These are phyloP conservation scores for Paramacrobiotus metropolitanus DNA, from an alignment of 1,140 invertebrate species.

Conservation along the genomic window DNA sequence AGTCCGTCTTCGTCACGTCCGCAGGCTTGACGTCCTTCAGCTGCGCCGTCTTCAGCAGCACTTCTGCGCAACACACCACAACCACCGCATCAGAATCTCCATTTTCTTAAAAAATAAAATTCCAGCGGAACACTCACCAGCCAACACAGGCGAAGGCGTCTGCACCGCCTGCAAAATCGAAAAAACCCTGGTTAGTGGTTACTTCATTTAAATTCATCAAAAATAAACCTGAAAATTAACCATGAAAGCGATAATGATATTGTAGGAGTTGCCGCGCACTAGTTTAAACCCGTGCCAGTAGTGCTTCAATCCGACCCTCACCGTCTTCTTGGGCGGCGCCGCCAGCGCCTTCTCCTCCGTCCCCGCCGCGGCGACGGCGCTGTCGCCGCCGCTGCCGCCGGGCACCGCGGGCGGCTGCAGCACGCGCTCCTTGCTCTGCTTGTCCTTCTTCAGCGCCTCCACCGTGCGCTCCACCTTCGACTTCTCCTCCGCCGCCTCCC, in stretches of 20 bases:
- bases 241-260: conserved; percentile 49
- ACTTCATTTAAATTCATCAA: too few relatives aligned
- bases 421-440: conserved; percentile 28
- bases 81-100: too few relatives aligned
- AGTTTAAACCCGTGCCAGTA: conserved; percentile 94
- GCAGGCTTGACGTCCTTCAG: conserved; percentile 9
- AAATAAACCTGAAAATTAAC: too few relatives aligned
- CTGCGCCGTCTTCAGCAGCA: conserved; percentile 1
- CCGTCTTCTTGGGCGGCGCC: conserved; percentile 24
- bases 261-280: conserved; percentile 67
- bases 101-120: too few relatives aligned
- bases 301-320: conserved; percentile 50
- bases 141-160: background rate
- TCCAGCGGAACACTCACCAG: too few relatives aligned
- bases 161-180: background rate
- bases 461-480: conserved; percentile 75
- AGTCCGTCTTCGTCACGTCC: conserved; percentile 9
- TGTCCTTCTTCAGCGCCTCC: conserved; percentile 48
- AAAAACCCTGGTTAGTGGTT: too few relatives aligned
- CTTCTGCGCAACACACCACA: too few relatives aligned
- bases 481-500: conserved; percentile 6
- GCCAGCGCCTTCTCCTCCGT: conserved; percentile 7
- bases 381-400: too few relatives aligned
- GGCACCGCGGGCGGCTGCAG: conserved; percentile 14
- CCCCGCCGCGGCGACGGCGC: conserved; percentile 15